Conservation (phyloP, 1,140 invertebrate species). For the Leptinotarsa undecemlineata region DNA sequence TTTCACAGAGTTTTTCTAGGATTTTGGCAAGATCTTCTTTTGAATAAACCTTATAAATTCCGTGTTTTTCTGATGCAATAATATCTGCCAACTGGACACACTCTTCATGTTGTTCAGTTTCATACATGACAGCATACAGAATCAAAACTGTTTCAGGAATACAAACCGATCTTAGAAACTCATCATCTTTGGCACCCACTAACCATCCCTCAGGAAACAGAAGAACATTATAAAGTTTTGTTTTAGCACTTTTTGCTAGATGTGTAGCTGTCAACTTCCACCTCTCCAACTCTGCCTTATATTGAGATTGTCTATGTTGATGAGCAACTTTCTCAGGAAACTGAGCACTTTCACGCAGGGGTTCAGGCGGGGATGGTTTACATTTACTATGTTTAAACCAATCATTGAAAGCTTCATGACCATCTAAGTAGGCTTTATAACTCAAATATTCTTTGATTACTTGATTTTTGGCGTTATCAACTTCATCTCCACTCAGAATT, state of each 20-base stretch:
- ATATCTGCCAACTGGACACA: constrained; percentile 80
- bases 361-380: constrained; percentile 70
- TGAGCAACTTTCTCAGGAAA: constrained; percentile 88
- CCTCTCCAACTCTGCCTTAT: constrained; percentile 70
- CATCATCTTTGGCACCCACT: constrained; percentile 66
- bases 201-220: constrained; percentile 90
- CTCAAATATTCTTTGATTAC: constrained; percentile 76
- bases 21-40: constrained; percentile 76
- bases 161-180: constrained; percentile 72
- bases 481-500: constrained; percentile 15
- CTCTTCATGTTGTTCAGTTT: constrained; percentile 74
- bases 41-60: constrained; percentile 79
- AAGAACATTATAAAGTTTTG: constrained; percentile 84
- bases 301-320: constrained; percentile 80
- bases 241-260: constrained; percentile 62
- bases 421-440: constrained; percentile 79
- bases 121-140: constrained; percentile 77
- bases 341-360: constrained; percentile 63
- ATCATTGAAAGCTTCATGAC: constrained; percentile 82
- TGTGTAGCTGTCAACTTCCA: constrained; percentile 71
- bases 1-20: constrained; percentile 77
- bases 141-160: constrained; percentile 83
- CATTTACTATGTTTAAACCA: constrained; percentile 86
- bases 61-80: constrained; percentile 75
- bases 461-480: constrained; percentile 61